phyloP scores from a whole-genome alignment of 2,113 vertebrate species.

The Opisthocomus hoazin region DNA sequence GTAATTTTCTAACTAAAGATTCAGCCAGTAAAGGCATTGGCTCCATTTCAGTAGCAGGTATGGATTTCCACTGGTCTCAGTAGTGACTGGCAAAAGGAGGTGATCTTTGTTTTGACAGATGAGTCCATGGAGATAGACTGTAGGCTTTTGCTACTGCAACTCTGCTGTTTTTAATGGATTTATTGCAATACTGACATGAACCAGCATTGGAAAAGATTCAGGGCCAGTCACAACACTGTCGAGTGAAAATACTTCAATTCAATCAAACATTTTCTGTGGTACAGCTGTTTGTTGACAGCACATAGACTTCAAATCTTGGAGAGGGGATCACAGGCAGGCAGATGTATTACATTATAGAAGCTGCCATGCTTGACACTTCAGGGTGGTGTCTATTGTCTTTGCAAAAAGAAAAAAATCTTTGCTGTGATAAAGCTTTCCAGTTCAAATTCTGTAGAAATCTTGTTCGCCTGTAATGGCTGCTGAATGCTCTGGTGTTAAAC shows the following conservation, averaged over 20 bases:
- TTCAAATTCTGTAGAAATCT: background rate
- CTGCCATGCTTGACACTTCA: background rate
- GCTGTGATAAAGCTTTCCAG: background rate
- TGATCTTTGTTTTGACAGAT: background rate
- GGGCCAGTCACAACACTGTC: background rate
- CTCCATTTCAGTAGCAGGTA: background rate
- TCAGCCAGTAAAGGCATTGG: background rate
- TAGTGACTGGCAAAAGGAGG: background rate
- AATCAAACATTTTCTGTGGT: background rate
- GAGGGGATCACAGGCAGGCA: background rate
- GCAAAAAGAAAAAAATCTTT: background rate
- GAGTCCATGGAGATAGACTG: background rate
- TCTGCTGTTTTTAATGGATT: background rate
- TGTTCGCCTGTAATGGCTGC: background rate
- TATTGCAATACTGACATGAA: background rate
- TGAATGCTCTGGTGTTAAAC: background rate
- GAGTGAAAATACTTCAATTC: background rate
- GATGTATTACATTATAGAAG: background rate
- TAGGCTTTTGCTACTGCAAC: background rate
- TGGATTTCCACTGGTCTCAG: background rate
- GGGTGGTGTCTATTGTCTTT: background rate
- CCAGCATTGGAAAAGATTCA: background rate
- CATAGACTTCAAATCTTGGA: background rate
- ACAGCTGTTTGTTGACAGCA: background rate
- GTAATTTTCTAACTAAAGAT: background rate